Percentiles rank a stretch among this genome's conserved stretches.
Conservation (phyloP, 2,797 vertebrate species). For the Phaenicophaeus curvirostris region DNA sequence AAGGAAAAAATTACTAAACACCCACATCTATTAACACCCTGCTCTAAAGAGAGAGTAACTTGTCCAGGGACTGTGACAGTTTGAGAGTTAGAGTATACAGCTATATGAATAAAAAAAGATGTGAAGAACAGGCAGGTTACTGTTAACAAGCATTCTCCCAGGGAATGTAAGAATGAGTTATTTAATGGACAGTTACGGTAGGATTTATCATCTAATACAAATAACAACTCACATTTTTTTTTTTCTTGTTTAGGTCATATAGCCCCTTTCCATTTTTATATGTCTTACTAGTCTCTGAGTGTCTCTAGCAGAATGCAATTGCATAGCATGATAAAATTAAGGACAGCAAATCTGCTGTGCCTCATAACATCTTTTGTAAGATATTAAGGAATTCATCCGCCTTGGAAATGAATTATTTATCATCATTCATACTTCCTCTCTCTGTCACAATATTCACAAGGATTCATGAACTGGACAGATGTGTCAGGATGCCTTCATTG, state of each 20-base stretch:
- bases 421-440: neutral
- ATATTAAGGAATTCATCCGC: neutral
- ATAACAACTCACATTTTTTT: neutral
- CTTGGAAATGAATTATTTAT: neutral
- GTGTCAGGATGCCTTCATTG: neutral
- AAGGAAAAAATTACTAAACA: neutral
- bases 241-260: neutral
- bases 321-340: neutral
- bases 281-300: neutral
- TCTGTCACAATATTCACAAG: neutral
- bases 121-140: neutral
- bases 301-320: neutral
- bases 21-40: neutral
- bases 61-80: neutral
- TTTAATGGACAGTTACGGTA: neutral
- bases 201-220: neutral
- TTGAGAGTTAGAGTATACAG: neutral
- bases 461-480: neutral
- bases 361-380: neutral
- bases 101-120: neutral
- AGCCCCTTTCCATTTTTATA: neutral
- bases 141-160: constrained; percentile 3
- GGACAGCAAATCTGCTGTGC: neutral
- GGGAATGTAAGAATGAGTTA: neutral
- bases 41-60: neutral